A percentile compares a stretch with the other conserved stretches of the same genome.
Conservation (phyloP, 2,113 vertebrate genomes). For the Anser cygnoides region DNA sequence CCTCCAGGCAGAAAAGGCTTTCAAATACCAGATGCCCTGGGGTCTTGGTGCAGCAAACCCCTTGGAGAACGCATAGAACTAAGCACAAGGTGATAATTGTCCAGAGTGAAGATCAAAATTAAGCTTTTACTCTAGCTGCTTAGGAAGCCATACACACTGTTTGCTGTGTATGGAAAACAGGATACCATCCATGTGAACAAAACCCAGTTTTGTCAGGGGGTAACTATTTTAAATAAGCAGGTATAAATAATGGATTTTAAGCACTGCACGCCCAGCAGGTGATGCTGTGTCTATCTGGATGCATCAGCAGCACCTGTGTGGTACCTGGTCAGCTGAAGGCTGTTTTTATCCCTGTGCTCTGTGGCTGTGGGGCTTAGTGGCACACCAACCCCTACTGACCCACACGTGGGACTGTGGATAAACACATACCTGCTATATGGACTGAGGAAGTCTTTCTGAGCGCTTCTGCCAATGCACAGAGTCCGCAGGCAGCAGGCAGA, state of each 20-base stretch:
- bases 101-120: background rate
- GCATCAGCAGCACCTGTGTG: rapidly evolving
- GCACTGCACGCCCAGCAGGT: background rate
- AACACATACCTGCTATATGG: rapidly evolving
- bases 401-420: background rate
- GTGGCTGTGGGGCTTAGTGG: background rate
- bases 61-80: background rate
- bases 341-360: background rate
- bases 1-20: background rate
- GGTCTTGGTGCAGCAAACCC: background rate
- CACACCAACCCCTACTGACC: background rate
- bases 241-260: background rate
- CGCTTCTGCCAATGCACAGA: rapidly evolving
- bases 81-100: background rate
- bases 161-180: background rate
- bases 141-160: background rate
- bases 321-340: background rate
- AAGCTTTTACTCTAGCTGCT: background rate
- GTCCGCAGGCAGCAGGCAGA: background rate
- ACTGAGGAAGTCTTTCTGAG: background rate
- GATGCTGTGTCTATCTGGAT: background rate
- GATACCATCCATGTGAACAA: rapidly evolving
- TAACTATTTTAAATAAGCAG: background rate
- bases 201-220: background rate
- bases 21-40: rapidly evolving